Evolutionary conservation across 23 tunicate genomes (phyloP), one percentile per base, ranked within the genome.

Genomic region (Styela clava): DNA sequence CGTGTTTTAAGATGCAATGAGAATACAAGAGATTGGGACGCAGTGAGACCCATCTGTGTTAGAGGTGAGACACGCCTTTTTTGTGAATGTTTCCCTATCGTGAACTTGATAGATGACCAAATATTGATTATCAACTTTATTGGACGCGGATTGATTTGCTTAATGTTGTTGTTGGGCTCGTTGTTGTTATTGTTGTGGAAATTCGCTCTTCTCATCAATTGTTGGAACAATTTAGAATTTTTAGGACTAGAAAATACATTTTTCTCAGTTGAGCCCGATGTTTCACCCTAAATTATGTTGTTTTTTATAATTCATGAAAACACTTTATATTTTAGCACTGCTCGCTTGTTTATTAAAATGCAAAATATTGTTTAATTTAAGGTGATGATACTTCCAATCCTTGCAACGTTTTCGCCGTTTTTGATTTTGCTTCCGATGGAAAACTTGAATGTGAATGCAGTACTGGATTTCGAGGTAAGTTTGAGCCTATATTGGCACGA

Each of bases 391-490:
- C 64, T 25, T 44, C 52, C 16, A 76, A 76, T n/a, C 81, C 81
- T 20, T 76, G 81, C 0, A 64, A 76, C 27, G 65, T 52, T 52
- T 76, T 44, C 44, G 81, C 81, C 16, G 26, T 44, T 16, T 76
- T 76, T 76, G 81, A 44, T 20, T 76, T 20, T 27, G 52, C 62
- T 0, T 30, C 81, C 22, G 52, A 36, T 24, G 52, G 62, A 2
- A 52, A 76, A 52, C 81, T 76, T 0, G 69, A 51, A 9, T 89
- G 95, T 62, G 81, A 35, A 26, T 89, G 95, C 83, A 89, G 81
- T 21, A 79, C 81, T 22, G 95, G 95, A 16, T 89, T 84, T 36
- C 28, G 31, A 79, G 95, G 95, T 85, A 44, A 51, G 79, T 20
- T 1, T 31, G n/a, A n/a, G n/a, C n/a, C n/a, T n/a, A 29, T 20